Base-by-base conservation (phyloP, 2,888 invertebrate genomes). In the Cerceris rybyensis region DNA sequence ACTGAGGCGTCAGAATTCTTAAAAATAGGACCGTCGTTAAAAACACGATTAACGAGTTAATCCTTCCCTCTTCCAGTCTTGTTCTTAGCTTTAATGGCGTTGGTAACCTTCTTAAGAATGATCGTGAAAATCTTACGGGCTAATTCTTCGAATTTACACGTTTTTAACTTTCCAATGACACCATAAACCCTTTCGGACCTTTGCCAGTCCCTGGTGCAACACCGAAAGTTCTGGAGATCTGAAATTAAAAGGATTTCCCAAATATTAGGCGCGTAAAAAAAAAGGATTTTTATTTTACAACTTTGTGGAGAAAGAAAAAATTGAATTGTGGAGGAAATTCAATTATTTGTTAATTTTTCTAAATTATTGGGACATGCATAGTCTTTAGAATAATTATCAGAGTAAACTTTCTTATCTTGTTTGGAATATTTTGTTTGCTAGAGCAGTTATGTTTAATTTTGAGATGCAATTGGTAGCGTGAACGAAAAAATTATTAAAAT, bases 41-140 rank as follows among this genome's bases (percentile, higher is more conserved):
- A 46, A 9, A 39, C 55, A 54, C 61, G 57, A 71, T 70, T 67
- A 79, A 70, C 67, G 75, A 81, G 67, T 74, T 75, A 80, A 80
- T 81, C 74, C 78, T 74, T 70, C 71, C 2, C 50, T 2, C 43
- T 61, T 54, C 61, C 8, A 16, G 7, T 7, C 41, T 17, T 16
- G 14, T 9, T 67, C 65, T 42, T 16, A 8, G 2, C 67, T 49
- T 57, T 39, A 50, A 43, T 64, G 43, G 39, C 50, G 39, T 7
- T 49, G 7, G 41, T 42, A 11, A 13, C 11, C 17, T 2, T 50
- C n/a, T n/a, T 28, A 11, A 50, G 9, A 50, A 50, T n/a, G 50
- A 17, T 8, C 17, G 17, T 55, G 28, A 17, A 55, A 55, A 55
- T 7, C 8, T 6, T 1, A 28, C 17, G 8, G 59, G 49, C 39